Base-by-base conservation (phyloP, 2,113 vertebrate species). In the Noctilio leporinus region DNA sequence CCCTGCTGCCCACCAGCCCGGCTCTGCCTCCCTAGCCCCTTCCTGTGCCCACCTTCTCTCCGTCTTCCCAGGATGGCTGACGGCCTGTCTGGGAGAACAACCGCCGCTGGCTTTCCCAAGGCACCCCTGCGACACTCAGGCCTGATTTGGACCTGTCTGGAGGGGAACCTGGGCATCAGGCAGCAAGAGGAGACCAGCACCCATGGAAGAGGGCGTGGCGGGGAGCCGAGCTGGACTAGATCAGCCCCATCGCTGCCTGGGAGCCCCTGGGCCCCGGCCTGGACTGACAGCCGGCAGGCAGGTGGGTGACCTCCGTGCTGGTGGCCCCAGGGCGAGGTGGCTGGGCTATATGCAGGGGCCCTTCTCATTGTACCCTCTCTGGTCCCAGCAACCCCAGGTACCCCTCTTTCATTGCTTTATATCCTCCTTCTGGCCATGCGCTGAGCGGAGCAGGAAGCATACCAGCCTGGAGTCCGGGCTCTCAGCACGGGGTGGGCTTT, bases 301-400 rank as follows among this genome's bases (percentile, higher is more conserved):
- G 43, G 26, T 9, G 17, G 4, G 15, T 26, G 17, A 11, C 12
- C 14, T 43, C 0, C 0, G n/a, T 7, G 16, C 16, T 59, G 3
- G 16, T 67, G n/a, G 7, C 64, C 3, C 33, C 2, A 17, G 59
- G 43, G 35, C 33, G 35, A 15, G 16, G 8, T 19, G 45, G 14
- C 47, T 22, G 47, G 26, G 16, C 28, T 51, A 14, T 15, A 7
- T 15, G 47, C 30, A 49, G 30, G 59, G n/a, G 24, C 67, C 33
- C 33, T 26, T 22, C 62, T 30, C 26, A 24, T 62, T 19, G 17
- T n/a, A 8, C 20, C 5, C 45, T 28, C 51, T 84, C 64, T 4
- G 43, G 7, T 45, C 33, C 20, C 7, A 0, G 43, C 11, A 35
- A 5, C 28, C 49, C 28, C 45, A 1, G 16, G 53, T 30, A 19